These are phyloP conservation scores for Tiliacea aurago DNA, from an alignment of 2,888 invertebrate genomes.

Conservation along the genomic window DNA sequence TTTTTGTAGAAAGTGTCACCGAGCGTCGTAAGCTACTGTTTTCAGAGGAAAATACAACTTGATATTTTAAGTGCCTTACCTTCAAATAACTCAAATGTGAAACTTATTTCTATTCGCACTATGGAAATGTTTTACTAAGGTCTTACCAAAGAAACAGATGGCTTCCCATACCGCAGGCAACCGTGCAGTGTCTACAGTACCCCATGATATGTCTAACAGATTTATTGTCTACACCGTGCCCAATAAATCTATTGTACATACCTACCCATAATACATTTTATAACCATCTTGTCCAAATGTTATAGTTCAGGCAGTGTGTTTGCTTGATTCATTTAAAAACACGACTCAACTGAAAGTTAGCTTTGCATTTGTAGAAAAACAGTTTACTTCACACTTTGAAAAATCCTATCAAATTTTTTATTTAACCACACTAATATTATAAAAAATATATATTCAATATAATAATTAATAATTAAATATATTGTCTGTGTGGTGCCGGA, in stretches of 20 bases:
- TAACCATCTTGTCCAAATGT: slow-evolving; percentile 29
- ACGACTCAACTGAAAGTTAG: background rate
- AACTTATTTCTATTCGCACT: slow-evolving; percentile 31
- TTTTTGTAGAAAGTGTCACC: background rate
- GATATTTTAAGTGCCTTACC: background rate
- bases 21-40: too few species aligned
- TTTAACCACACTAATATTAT: too few species aligned
- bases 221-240: slow-evolving; percentile 47
- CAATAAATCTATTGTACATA: slow-evolving; percentile 33
- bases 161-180: slow-evolving; percentile 23
- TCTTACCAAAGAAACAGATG: slow-evolving; percentile 32
- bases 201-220: slow-evolving; percentile 49
- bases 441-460: too few species aligned
- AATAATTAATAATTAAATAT: too few species aligned
- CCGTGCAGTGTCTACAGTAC: slow-evolving; percentile 34
- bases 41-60: background rate
- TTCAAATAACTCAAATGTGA: background rate
- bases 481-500: too few species aligned
- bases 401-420: too few species aligned
- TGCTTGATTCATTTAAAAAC: background rate
- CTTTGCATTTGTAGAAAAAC: background rate
- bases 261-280: slow-evolving; percentile 32
- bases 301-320: slow-evolving; percentile 1
- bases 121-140: slow-evolving; percentile 17
- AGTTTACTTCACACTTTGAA: background rate